Evolutionary conservation across 2,888 invertebrate genomes (phyloP).

Genomic region (Junonia oenone): DNA sequence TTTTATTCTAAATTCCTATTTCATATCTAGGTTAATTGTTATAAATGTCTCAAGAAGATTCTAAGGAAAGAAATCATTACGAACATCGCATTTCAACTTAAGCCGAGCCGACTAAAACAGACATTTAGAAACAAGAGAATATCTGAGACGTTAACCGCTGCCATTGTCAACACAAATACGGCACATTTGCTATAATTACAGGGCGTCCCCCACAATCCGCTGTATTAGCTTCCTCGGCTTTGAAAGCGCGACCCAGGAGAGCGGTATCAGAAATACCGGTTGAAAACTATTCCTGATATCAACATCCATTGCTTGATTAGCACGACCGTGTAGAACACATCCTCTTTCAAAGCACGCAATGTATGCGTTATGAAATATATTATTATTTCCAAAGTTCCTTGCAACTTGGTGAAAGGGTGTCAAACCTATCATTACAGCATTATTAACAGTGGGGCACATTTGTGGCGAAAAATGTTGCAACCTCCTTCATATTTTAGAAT

Average conservation of each 20-base stretch:
- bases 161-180: constrained; percentile 61
- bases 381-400: constrained; percentile 1
- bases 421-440: constrained; percentile 73
- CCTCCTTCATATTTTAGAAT: constrained; percentile 21
- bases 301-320: constrained; percentile 36
- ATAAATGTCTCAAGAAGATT: neutral
- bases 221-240: constrained; percentile 58
- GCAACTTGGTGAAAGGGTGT: constrained; percentile 46
- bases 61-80: constrained; percentile 15
- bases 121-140: constrained; percentile 33
- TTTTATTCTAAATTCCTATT: no score
- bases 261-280: constrained; percentile 35
- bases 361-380: constrained; percentile 20
- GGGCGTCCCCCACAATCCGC: constrained; percentile 59
- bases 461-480: constrained; percentile 58
- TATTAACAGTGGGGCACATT: constrained; percentile 60
- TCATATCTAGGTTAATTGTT: neutral
- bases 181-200: constrained; percentile 73
- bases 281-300: constrained; percentile 12
- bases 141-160: constrained; percentile 35
- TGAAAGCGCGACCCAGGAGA: constrained; percentile 41
- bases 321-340: neutral
- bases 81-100: constrained; percentile 9
- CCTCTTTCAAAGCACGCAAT: constrained; percentile 33
- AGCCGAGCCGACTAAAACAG: constrained; percentile 29